Conservation (phyloP, 2,797 vertebrate species). For the Varecia variegata region DNA sequence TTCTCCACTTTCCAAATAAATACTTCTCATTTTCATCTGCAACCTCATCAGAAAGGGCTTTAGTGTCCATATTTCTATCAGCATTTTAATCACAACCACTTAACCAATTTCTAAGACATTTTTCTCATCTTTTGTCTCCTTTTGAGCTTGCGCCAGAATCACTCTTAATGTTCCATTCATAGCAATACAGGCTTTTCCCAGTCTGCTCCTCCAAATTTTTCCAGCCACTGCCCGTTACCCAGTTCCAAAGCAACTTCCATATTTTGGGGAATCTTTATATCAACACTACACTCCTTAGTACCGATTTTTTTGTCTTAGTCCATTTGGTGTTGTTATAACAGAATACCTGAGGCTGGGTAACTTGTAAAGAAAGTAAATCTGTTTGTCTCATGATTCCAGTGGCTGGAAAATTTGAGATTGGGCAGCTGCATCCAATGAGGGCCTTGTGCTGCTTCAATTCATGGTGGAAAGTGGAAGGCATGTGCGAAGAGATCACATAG, state of each 20-base stretch:
- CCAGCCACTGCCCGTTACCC: not conserved
- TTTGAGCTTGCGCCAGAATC: not conserved
- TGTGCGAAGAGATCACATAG: not conserved
- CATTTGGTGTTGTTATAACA: not conserved
- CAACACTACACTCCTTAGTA: not conserved
- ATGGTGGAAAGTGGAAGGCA: not conserved
- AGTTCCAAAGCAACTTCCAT: not conserved
- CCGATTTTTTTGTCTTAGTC: not conserved
- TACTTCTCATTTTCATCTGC: not conserved
- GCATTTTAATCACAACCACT: not conserved
- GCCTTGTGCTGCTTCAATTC: not conserved
- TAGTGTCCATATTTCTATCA: not conserved
- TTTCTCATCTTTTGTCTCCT: not conserved
- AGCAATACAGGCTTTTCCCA: not conserved
- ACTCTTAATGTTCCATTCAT: not conserved
- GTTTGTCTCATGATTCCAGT: not conserved
- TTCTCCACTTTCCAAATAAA: not conserved
- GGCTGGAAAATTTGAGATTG: not conserved
- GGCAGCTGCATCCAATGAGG: not conserved
- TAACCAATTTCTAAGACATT: not conserved
- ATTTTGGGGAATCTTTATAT: not conserved
- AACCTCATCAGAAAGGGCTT: not conserved
- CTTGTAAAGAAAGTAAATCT: not conserved
- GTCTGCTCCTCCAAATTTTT: not conserved
- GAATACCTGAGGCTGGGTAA: not conserved